These are phyloP conservation scores for Procambarus clarkii DNA, from an alignment of 1,140 invertebrate species.

Conservation along the genomic window DNA sequence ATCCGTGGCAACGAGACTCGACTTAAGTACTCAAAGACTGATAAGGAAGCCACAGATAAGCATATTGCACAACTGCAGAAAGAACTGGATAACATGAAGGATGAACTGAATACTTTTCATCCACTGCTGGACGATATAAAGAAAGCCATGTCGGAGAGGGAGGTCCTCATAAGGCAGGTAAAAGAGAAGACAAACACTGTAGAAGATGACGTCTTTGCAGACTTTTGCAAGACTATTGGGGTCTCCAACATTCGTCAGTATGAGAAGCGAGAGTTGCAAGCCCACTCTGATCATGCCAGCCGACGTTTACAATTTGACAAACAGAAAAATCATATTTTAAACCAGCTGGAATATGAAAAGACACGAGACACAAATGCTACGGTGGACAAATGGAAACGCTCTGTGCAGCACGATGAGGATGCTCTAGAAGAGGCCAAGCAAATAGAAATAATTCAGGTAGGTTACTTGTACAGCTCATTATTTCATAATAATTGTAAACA, in stretches of 20 bases:
- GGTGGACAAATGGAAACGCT: slow-evolving; percentile 93
- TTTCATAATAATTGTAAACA: neutral
- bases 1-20: neutral
- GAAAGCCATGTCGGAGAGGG: slow-evolving; percentile 86
- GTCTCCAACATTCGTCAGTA: slow-evolving; percentile 98
- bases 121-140: slow-evolving; percentile 80
- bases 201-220: slow-evolving; percentile 96
- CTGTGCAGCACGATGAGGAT: slow-evolving; percentile 94
- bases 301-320: slow-evolving; percentile 97
- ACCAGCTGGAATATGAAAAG: slow-evolving; percentile 97
- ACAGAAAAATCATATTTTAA: slow-evolving; percentile 95
- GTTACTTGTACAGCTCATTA: neutral
- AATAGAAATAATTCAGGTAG: neutral
- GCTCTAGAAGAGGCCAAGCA: slow-evolving; percentile 90
- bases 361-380: slow-evolving; percentile 95
- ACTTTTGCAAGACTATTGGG: slow-evolving; percentile 95
- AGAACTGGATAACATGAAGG: neutral
- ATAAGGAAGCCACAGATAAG: neutral
- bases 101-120: neutral
- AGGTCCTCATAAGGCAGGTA: slow-evolving; percentile 92
- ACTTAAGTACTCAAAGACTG: neutral
- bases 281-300: slow-evolving; percentile 96
- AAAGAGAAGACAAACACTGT: slow-evolving; percentile 98
- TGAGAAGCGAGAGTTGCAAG: slow-evolving; percentile 95
- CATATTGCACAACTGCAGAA: neutral